Evolutionary conservation across 2,113 vertebrate species (phyloP), one percentile per base, ranked within the genome.

Genomic region (Pyxicephalus adspersus): DNA sequence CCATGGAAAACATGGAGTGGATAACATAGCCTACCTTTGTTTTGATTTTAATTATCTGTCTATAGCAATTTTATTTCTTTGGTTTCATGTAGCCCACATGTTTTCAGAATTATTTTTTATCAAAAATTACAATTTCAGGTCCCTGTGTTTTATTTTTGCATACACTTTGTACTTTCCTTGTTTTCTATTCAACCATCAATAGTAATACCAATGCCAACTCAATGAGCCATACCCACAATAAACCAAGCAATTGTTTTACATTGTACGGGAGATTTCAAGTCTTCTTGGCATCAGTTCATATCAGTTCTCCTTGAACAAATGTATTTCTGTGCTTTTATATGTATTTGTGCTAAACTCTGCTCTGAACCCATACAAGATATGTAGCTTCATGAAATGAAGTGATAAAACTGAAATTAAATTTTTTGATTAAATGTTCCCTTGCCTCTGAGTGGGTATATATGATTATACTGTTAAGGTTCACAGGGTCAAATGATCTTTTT

Each of bases 211-310:
- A 5, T 80, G 78, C 60, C 68, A 73, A 22, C 3, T 22, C n/a
- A 64, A n/a, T 73, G 78, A 63, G 63, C 38, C 60, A 18, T 64
- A 25, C 16, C 31, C 26, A 19, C 15, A 23, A 80, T 31, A 71
- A 71, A 63, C 58, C 31, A 23, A 31, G n/a, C 20, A 22, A 64
- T 50, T 65, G 20, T 25, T 20, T 52, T 79, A 72, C 20, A 71
- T 55, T 81, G 17, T 34, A 18, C 20, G 8, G 28, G 7, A 31
- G 18, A 4, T 68, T 23, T 6, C 7, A 68, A 23, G 34, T 18
- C 13, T 67, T 66, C 34, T 38, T 38, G 34, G 34, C 34, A 9
- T 38, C 34, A n/a, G n/a, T n/a, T 34, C 31, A 3, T 34, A 3
- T 34, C 7, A 38, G 34, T 38, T 38, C 2, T 7, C 9, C 5